Evolutionary conservation across 2,113 vertebrate genomes (phyloP).

Genomic region (Nothoprocta pentlandii): DNA sequence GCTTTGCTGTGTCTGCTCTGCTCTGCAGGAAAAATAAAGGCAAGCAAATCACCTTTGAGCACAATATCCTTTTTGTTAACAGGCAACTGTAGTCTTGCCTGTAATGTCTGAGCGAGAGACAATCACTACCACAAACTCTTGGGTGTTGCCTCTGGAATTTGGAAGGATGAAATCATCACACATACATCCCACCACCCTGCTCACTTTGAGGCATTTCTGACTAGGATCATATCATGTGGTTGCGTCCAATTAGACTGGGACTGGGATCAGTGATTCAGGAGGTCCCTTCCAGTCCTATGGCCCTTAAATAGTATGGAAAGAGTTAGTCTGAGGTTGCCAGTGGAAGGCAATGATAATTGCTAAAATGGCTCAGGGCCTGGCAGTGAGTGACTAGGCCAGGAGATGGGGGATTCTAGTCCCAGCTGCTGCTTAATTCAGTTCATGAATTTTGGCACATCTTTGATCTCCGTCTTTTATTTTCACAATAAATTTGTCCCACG

Average conservation of each 20-base stretch:
- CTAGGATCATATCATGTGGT: conserved; percentile 33
- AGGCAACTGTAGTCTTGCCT: neutral
- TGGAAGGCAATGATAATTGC: neutral
- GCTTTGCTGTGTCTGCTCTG: neutral
- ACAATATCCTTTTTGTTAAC: neutral
- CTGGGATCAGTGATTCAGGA: conserved; percentile 61
- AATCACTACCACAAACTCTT: neutral
- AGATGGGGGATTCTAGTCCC: neutral
- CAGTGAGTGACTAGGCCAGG: neutral
- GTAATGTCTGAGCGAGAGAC: neutral
- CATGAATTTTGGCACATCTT: neutral
- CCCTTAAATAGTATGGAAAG: conserved; percentile 61
- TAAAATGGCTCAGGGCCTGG: neutral
- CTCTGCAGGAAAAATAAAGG: neutral
- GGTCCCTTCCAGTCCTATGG: conserved; percentile 32
- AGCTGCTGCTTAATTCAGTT: neutral
- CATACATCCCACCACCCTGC: neutral
- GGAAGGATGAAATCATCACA: conserved; percentile 54
- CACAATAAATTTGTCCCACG: neutral
- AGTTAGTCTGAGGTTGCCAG: conserved; percentile 43
- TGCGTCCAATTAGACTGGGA: conserved; percentile 26
- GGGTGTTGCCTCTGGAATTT: conserved; percentile 40
- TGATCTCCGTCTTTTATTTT: neutral
- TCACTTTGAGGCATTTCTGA: conserved; percentile 54
- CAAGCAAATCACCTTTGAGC: neutral